Conservation (phyloP, 2,888 invertebrate genomes). For the Melinaea menophilus region DNA sequence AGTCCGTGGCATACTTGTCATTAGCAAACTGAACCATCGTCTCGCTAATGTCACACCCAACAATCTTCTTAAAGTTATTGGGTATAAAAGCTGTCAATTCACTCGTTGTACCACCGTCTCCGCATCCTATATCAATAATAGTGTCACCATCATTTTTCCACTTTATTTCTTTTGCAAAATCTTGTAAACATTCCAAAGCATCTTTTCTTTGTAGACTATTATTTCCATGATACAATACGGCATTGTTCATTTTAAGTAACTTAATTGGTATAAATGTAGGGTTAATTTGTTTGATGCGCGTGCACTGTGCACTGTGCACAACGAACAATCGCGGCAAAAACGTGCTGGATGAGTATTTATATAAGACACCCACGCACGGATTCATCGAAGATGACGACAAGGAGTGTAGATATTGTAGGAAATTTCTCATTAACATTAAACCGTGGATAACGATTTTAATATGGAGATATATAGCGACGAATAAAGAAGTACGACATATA, state of each 20-base stretch:
- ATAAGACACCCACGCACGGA: constrained; percentile 48
- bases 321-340: constrained; percentile 53
- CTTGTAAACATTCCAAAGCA: constrained; percentile 78
- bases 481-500: no score
- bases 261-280: constrained; percentile 27
- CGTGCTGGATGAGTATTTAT: constrained; percentile 62
- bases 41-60: constrained; percentile 84
- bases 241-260: constrained; percentile 72
- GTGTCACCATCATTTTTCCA: constrained; percentile 69
- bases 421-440: no score
- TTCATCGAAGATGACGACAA: constrained; percentile 35
- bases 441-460: no score
- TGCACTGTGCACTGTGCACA: constrained; percentile 56
- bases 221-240: constrained; percentile 81
- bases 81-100: constrained; percentile 80
- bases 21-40: constrained; percentile 84
- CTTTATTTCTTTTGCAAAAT: constrained; percentile 77
- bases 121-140: constrained; percentile 85
- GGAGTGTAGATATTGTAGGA: no score
- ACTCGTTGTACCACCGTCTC: constrained; percentile 83
- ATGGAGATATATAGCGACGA: no score
- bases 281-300: constrained; percentile 42
- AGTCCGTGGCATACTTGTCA: constrained; percentile 64
- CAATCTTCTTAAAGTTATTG: constrained; percentile 63
- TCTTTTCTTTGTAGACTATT: constrained; percentile 82